phyloP scores from a whole-genome alignment of 2,888 invertebrate genomes.

The Caenorhabditis doughertyi region DNA sequence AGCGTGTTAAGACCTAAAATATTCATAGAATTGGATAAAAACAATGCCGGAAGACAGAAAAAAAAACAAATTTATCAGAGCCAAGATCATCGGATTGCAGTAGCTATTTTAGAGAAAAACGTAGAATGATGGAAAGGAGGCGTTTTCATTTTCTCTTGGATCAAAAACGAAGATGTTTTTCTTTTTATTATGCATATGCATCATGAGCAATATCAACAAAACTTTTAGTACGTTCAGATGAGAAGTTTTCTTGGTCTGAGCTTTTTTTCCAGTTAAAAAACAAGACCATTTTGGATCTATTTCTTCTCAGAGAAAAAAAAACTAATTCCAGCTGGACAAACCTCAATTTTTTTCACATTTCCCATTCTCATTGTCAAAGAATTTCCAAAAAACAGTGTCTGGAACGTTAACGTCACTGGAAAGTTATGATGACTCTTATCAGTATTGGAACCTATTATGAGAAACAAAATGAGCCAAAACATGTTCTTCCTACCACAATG shows the following conservation, averaged over 20 bases:
- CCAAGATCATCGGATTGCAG: background rate
- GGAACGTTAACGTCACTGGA: constrained; percentile 4
- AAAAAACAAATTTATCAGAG: constrained; percentile 38
- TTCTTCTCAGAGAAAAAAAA: too few relatives aligned
- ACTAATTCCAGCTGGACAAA: too few relatives aligned
- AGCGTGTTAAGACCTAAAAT: constrained; percentile 34
- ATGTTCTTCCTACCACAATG: background rate
- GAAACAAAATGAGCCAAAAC: constrained; percentile 11
- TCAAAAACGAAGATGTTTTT: too few relatives aligned
- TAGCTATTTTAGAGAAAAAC: too few relatives aligned
- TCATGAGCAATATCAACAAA: too few relatives aligned
- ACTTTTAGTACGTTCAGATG: too few relatives aligned
- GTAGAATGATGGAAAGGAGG: too few relatives aligned
- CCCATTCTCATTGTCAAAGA: background rate
- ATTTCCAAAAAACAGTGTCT: background rate
- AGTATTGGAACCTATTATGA: background rate
- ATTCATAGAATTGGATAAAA: constrained; percentile 46
- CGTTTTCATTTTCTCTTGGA: too few relatives aligned
- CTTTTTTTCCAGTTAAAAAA: constrained; percentile 1
- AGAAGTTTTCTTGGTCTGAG: too few relatives aligned
- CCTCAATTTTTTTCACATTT: too few relatives aligned
- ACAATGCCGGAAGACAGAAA: constrained; percentile 6
- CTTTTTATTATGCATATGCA: too few relatives aligned
- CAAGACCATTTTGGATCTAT: background rate
- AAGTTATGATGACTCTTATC: background rate